phyloP scores from a whole-genome alignment of 2,888 invertebrate species.

The Acanthacorydalis orientalis region DNA sequence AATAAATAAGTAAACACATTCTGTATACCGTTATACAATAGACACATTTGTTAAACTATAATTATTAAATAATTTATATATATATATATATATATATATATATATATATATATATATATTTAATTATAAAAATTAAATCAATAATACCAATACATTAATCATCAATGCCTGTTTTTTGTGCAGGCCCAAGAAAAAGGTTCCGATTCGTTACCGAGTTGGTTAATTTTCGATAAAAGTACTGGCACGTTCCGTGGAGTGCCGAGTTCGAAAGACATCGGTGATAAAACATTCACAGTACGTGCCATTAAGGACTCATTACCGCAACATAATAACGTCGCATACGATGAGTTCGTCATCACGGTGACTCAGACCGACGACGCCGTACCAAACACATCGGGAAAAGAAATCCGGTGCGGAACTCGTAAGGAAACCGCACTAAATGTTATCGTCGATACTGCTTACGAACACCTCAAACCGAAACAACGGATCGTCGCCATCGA shows the following conservation, averaged over 20 bases:
- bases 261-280: conserved; percentile 44
- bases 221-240: conserved; percentile 49
- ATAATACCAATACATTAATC: too few species aligned
- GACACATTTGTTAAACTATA: too few species aligned
- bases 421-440: conserved; percentile 37
- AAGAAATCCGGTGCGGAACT: conserved; percentile 16
- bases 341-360: conserved; percentile 28
- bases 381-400: conserved; percentile 9
- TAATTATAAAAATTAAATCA: too few species aligned
- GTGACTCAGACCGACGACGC: background rate
- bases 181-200: conserved; percentile 26
- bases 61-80: too few species aligned
- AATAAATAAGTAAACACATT: too few species aligned
- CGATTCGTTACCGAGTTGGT: conserved; percentile 42
- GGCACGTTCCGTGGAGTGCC: conserved; percentile 64
- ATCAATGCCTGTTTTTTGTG: too few species aligned
- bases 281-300: conserved; percentile 43
- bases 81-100: too few species aligned
- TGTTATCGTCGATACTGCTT: conserved; percentile 48
- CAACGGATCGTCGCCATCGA: conserved; percentile 49
- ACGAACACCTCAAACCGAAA: conserved; percentile 41
- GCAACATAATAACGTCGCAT: conserved; percentile 23
- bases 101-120: too few species aligned
- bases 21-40: too few species aligned
- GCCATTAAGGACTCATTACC: conserved; percentile 25